Evolutionary conservation across 2,113 vertebrate genomes (phyloP), one percentile per base, ranked within the genome.

Genomic region (Pachypanchax playfairii): DNA sequence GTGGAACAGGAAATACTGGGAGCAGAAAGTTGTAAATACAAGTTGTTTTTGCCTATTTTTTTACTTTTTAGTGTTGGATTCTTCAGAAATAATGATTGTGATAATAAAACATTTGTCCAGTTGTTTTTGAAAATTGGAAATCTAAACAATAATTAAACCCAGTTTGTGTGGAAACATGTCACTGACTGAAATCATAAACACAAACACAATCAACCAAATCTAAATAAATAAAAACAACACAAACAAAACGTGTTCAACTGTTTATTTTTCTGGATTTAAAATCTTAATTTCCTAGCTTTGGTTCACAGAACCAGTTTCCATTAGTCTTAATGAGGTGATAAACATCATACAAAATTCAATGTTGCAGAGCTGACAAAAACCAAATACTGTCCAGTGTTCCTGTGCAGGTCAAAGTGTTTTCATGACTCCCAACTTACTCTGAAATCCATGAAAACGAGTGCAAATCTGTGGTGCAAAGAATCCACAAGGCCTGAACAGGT

Each of bases 221-320:
- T 46, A 17, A 25, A 54, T 52, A 10, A 64, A 57, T 25, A 68
- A 51, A 60, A 61, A 48, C 56, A 15, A 18, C 15, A 57, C 58
- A 63, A 57, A 17, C 41, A 15, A 64, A 54, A 53, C 61, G 36
- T 79, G 73, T 88, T 79, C 7, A 74, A 39, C 66, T 85, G 55
- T 73, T 88, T 75, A 79, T 79, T 81, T 29, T 43, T 55, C 64
- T 78, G 65, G 78, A 87, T 85, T 79, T 83, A 62, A n/a, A n/a
- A n/a, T n/a, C 65, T 60, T 66, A 64, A 85, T 82, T 68, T 63
- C 80, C 42, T 76, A 75, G 62, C 26, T 73, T 83, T 81, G 90
- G 87, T 93, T 93, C 91, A 93, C 88, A 89, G 91, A 93, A 93
- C 91, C 91, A 90, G 79, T 73, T 77, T 75, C 73, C 69, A 69